Evolutionary conservation across 2,113 vertebrate genomes (phyloP).

Genomic region (Lophius piscatorius): DNA sequence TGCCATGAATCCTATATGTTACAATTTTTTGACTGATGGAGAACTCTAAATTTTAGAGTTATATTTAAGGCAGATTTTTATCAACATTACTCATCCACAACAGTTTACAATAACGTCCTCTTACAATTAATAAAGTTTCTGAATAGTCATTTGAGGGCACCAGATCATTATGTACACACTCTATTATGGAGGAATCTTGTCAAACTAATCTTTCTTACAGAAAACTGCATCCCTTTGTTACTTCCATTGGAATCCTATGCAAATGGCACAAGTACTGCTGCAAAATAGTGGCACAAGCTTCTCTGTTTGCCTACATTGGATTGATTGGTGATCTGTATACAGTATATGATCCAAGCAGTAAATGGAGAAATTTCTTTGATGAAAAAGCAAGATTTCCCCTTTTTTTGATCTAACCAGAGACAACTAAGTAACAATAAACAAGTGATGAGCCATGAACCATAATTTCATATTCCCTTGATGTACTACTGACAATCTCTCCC

Average conservation of each 20-base stretch:
- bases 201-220: too few relatives aligned
- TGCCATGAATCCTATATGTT: not conserved
- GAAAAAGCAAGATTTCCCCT: not conserved
- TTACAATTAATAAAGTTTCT: conserved; percentile 13
- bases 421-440: not conserved
- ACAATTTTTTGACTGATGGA: not conserved
- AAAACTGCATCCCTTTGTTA: too few relatives aligned
- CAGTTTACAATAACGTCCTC: conserved; percentile 14
- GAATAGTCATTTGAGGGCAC: not conserved
- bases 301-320: too few relatives aligned
- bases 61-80: conserved; percentile 10
- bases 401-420: not conserved
- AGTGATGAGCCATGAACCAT: conserved; percentile 21
- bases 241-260: too few relatives aligned
- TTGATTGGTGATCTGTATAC: too few relatives aligned
- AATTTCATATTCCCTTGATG: conserved; percentile 39
- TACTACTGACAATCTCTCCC: conserved; percentile 26
- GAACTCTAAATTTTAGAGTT: too few relatives aligned
- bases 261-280: too few relatives aligned
- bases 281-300: too few relatives aligned
- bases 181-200: too few relatives aligned
- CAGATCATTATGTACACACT: conserved; percentile 22
- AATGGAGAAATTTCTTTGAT: too few relatives aligned
- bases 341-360: too few relatives aligned
- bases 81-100: conserved; percentile 4